Evolutionary conservation across 2,113 vertebrate genomes (phyloP).

Genomic region (Vulpes lagopus): DNA sequence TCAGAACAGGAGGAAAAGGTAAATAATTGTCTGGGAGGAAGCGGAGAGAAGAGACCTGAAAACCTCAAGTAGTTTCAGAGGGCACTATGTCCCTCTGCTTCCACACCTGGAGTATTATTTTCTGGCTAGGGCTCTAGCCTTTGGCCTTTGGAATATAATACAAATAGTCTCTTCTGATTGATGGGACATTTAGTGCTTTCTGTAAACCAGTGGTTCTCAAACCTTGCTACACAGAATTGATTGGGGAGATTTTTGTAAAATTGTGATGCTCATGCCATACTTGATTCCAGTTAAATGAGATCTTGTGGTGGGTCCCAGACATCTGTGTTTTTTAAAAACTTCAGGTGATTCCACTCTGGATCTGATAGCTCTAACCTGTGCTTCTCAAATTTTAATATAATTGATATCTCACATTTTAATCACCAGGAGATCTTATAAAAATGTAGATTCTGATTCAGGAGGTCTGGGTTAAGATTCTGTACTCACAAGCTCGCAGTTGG

Average conservation of each 20-base stretch:
- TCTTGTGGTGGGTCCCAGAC: not conserved
- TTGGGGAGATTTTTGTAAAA: not conserved
- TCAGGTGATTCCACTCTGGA: not conserved
- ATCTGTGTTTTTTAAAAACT: not conserved
- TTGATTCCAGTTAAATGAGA: not conserved
- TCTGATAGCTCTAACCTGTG: not conserved
- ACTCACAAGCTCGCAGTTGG: not conserved
- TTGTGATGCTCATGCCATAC: not conserved
- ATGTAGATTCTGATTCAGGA: not conserved
- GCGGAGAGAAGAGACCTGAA: not conserved
- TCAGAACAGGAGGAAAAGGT: slow-evolving; percentile 72
- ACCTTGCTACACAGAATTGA: not conserved
- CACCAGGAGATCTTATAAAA: not conserved
- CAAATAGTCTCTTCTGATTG: not conserved
- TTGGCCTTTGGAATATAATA: not conserved
- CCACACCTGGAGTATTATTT: not conserved
- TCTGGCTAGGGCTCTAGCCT: not conserved
- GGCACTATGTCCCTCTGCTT: not conserved
- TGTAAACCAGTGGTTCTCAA: not conserved
- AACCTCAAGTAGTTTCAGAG: not conserved
- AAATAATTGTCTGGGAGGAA: not conserved
- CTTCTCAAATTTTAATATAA: not conserved
- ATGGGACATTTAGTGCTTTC: not conserved
- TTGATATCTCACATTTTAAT: not conserved
- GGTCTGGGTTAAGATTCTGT: not conserved